Evolutionary conservation across 1,140 invertebrate genomes (phyloP).

Genomic region (roundworm (Caenorhabditis elegans)): DNA sequence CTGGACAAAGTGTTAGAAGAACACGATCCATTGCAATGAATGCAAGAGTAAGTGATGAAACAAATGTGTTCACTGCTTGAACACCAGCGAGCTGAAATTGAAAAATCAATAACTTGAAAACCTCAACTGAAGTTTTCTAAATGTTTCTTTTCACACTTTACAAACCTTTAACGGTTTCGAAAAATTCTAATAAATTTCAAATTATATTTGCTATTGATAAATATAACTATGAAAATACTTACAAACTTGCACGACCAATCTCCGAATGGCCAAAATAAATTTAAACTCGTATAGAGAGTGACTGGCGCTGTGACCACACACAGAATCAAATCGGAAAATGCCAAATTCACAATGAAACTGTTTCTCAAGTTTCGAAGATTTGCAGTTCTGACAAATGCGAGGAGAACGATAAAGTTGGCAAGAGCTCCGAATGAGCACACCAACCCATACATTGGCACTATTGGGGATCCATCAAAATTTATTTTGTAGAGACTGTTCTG

Average conservation of each 20-base stretch:
- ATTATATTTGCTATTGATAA: too few species aligned
- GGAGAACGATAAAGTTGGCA: conserved; percentile 63
- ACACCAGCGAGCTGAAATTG: conserved; percentile 60
- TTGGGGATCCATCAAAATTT: conserved; percentile 51
- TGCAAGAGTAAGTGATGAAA: conserved; percentile 64
- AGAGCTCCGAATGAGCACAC: conserved; percentile 62
- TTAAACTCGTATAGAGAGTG: conserved; percentile 61
- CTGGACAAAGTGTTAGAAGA: conserved; percentile 62
- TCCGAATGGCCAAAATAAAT: conserved; percentile 66
- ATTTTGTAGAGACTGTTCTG: conserved; percentile 64
- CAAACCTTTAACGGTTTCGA: too few species aligned
- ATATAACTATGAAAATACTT: conserved; percentile 28
- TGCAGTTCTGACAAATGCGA: conserved; percentile 56
- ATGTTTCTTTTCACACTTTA: too few species aligned
- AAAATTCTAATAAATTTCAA: too few species aligned
- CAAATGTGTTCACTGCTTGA: conserved; percentile 66
- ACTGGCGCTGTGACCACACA: conserved; percentile 63
- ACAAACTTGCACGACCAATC: conserved; percentile 58
- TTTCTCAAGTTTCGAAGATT: conserved; percentile 64
- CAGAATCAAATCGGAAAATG: conserved; percentile 63
- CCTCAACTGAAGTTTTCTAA: too few species aligned
- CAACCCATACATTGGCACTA: conserved; percentile 58
- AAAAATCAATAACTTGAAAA: too few species aligned
- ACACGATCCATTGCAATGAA: conserved; percentile 65
- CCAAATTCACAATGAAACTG: conserved; percentile 65